These are phyloP conservation scores for Dermochelys coriacea DNA, from an alignment of 2,797 vertebrate species.

Conservation along the genomic window DNA sequence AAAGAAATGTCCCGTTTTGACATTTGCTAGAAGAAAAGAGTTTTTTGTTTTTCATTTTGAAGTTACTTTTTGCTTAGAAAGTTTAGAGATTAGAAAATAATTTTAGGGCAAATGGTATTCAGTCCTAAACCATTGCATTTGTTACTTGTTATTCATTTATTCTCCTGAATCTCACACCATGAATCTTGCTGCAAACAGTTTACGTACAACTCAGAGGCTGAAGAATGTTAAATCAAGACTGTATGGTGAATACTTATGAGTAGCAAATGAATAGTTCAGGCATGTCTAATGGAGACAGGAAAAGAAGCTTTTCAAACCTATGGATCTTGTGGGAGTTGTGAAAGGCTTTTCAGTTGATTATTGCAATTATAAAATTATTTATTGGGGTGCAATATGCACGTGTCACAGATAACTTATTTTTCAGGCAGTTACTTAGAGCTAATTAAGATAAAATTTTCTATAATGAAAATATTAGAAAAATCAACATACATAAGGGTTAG, in stretches of 20 bases:
- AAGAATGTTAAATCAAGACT: background rate
- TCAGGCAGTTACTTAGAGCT: background rate
- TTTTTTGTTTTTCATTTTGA: background rate
- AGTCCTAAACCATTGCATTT: background rate
- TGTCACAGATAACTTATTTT: background rate
- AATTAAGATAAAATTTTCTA: background rate
- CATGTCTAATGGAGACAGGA: rapidly evolving
- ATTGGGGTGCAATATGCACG: background rate
- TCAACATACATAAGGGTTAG: background rate
- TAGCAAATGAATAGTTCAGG: background rate
- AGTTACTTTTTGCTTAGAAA: background rate
- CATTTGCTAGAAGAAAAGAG: background rate
- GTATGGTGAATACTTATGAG: background rate
- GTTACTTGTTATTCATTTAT: background rate
- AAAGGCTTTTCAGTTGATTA: background rate
- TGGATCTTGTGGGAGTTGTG: background rate
- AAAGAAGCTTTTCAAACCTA: background rate
- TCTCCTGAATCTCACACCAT: background rate
- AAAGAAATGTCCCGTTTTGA: background rate
- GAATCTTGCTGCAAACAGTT: background rate
- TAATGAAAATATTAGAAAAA: background rate
- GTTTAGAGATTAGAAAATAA: no score
- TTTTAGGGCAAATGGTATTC: background rate
- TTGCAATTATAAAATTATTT: background rate
- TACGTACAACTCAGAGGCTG: background rate